phyloP scores from a whole-genome alignment of 2,113 vertebrate genomes.

The Aegypius monachus region DNA sequence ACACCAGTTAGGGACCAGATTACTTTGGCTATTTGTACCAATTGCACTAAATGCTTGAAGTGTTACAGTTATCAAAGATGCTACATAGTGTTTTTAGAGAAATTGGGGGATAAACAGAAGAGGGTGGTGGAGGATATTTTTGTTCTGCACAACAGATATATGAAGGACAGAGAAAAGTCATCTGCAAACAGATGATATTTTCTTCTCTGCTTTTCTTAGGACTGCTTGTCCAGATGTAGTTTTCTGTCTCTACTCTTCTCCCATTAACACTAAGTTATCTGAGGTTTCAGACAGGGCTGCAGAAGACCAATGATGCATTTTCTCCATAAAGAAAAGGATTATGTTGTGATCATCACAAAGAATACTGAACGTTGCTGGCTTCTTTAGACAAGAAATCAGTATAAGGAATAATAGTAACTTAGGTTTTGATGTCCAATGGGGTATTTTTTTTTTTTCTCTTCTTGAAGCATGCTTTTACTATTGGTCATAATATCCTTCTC shows the following conservation, averaged over 20 bases:
- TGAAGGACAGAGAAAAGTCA: background rate
- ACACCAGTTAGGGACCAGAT: background rate
- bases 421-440: background rate
- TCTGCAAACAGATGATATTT: background rate
- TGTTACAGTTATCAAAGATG: background rate
- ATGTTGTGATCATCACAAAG: background rate
- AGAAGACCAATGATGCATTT: background rate
- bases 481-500: background rate
- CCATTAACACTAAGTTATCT: no score
- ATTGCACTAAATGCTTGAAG: background rate
- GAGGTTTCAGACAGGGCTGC: background rate
- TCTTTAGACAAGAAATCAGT: background rate
- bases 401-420: background rate
- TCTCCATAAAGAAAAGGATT: background rate
- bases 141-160: background rate
- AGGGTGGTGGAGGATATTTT: background rate
- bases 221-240: background rate
- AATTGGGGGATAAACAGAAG: background rate
- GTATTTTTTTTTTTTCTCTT: accelerated
- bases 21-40: background rate
- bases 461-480: background rate
- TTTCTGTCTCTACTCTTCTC: background rate
- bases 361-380: background rate
- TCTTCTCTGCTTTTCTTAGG: background rate
- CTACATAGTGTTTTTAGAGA: background rate